Conservation (phyloP, 1,140 invertebrate genomes). For the Globodera rostochiensis region DNA sequence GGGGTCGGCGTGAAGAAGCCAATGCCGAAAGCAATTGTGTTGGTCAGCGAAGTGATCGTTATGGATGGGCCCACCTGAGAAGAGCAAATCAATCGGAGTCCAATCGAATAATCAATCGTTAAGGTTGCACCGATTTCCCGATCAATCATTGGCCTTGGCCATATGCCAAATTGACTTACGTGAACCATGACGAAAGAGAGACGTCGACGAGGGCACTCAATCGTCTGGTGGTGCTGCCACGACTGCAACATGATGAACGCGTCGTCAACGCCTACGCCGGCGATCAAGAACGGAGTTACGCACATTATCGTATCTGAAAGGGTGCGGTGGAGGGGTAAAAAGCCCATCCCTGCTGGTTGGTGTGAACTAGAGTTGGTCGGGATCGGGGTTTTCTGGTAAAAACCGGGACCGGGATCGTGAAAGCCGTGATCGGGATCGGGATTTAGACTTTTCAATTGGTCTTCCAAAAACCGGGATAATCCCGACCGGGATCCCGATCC, state of each 20-base stretch:
- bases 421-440: no score
- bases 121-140: no score
- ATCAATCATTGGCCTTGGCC: no score
- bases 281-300: constrained; percentile 59
- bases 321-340: not conserved
- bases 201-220: constrained; percentile 33
- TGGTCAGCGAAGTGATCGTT: constrained; percentile 62
- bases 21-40: constrained; percentile 63
- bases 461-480: no score
- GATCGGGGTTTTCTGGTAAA: no score
- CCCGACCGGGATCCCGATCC: no score
- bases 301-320: constrained; percentile 56
- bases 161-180: not conserved
- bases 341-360: no score
- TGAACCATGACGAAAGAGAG: constrained; percentile 29
- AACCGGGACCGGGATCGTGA: no score
- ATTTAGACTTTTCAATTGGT: no score
- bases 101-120: no score
- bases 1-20: constrained; percentile 63
- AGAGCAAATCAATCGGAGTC: not conserved
- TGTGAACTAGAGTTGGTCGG: no score
- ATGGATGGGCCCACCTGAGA: constrained; percentile 55
- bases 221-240: constrained; percentile 53
- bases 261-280: constrained; percentile 60
- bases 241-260: constrained; percentile 53